phyloP scores from a whole-genome alignment of 2,113 vertebrate species.

The Python bivittatus region DNA sequence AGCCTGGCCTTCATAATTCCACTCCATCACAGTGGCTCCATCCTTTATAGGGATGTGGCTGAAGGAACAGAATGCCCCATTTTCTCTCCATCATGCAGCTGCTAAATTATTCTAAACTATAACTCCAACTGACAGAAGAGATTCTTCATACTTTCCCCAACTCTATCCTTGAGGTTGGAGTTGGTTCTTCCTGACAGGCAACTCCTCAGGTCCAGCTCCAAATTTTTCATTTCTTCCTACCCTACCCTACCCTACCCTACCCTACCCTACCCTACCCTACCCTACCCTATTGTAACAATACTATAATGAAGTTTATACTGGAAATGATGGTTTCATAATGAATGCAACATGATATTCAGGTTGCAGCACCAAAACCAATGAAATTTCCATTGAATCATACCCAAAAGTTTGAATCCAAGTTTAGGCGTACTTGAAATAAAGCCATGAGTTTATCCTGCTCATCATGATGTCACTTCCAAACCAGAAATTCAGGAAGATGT shows the following conservation, averaged over 20 bases:
- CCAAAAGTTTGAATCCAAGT: background rate
- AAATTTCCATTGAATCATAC: background rate
- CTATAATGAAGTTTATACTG: background rate
- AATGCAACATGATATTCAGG: background rate
- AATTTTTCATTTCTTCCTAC: background rate
- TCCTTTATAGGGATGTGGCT: background rate
- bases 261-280: background rate
- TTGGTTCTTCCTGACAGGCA: background rate
- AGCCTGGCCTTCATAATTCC: too few relatives aligned
- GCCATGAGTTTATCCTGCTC: background rate
- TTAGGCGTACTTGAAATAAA: background rate
- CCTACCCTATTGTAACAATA: background rate
- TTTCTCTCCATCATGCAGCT: background rate
- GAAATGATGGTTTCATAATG: background rate
- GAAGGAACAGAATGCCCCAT: background rate
- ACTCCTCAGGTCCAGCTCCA: background rate
- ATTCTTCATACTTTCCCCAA: background rate
- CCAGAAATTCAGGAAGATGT: background rate
- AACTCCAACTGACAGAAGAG: background rate
- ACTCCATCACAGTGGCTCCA: too few relatives aligned
- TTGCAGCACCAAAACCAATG: background rate
- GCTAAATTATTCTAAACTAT: background rate
- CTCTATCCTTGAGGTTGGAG: background rate
- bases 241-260: background rate
- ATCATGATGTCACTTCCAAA: background rate